Percentiles rank a stretch among this genome's conserved stretches.
Conservation (phyloP, 2,888 invertebrate species). For the Pterobdella sp. region DNA sequence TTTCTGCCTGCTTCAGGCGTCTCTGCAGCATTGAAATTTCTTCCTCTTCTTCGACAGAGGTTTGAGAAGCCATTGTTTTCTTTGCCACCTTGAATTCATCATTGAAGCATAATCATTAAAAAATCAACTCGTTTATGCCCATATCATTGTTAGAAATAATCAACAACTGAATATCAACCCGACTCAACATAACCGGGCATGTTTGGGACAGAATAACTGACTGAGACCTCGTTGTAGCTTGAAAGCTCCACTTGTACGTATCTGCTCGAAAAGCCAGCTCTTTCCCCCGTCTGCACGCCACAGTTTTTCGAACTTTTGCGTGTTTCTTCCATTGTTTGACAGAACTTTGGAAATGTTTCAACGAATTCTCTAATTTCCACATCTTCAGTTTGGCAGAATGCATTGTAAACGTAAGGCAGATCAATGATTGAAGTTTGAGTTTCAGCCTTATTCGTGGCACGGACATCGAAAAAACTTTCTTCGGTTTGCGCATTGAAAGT, state of each 20-base stretch:
- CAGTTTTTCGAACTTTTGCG: background rate
- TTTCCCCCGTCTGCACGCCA: background rate
- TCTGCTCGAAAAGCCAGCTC: background rate
- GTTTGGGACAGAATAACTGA: background rate
- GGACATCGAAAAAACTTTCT: constrained; percentile 17
- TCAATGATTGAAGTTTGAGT: constrained; percentile 11
- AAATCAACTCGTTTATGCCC: no score
- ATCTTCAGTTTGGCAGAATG: background rate
- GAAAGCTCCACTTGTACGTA: background rate
- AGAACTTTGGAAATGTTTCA: background rate
- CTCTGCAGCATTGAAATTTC: background rate
- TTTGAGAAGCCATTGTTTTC: background rate
- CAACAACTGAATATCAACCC: no score
- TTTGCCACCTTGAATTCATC: background rate
- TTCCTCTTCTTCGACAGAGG: constrained; percentile 14
- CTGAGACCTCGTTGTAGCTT: background rate
- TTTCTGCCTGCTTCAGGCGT: constrained; percentile 7
- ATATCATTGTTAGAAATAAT: no score
- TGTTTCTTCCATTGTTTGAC: background rate
- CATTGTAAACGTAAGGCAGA: background rate
- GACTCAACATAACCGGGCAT: background rate
- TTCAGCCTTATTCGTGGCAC: background rate
- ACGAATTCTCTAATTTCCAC: background rate
- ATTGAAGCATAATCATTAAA: no score
- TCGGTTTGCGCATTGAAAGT: background rate